phyloP scores from a whole-genome alignment of 2,888 invertebrate species.

The Hirudinaria manillensis region DNA sequence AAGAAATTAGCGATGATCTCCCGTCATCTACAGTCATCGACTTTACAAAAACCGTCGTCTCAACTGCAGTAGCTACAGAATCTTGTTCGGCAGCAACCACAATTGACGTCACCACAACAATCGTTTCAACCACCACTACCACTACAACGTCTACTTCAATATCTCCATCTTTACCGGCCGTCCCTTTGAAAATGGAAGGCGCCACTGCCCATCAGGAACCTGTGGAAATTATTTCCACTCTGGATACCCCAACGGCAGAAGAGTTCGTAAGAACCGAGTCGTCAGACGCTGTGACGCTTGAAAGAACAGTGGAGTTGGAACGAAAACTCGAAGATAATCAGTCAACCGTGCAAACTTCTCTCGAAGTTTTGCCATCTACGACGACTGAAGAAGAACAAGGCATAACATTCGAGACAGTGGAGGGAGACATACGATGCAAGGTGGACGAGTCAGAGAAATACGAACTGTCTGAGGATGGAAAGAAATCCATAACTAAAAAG shows the following conservation, averaged over 20 bases:
- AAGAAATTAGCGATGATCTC: background rate
- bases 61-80: constrained; percentile 8
- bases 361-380: background rate
- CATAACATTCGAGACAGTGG: constrained; percentile 18
- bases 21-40: background rate
- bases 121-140: background rate
- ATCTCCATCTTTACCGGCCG: too few species aligned
- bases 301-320: too few species aligned
- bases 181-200: too few species aligned
- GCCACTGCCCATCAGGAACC: too few species aligned
- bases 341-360: background rate
- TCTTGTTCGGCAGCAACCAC: background rate
- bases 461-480: constrained; percentile 19
- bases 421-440: constrained; percentile 30
- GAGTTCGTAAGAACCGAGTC: background rate
- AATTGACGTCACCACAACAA: background rate
- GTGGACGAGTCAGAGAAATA: constrained; percentile 22
- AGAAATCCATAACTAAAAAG: constrained; percentile 19
- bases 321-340: too few species aligned
- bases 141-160: background rate
- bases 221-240: background rate
- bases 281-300: background rate
- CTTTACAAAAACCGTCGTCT: background rate
- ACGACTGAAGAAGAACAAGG: background rate
- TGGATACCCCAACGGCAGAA: background rate